Evolutionary conservation across 2,888 invertebrate species (phyloP), one percentile per base, ranked within the genome.

Genomic region (Galeruca laticollis): DNA sequence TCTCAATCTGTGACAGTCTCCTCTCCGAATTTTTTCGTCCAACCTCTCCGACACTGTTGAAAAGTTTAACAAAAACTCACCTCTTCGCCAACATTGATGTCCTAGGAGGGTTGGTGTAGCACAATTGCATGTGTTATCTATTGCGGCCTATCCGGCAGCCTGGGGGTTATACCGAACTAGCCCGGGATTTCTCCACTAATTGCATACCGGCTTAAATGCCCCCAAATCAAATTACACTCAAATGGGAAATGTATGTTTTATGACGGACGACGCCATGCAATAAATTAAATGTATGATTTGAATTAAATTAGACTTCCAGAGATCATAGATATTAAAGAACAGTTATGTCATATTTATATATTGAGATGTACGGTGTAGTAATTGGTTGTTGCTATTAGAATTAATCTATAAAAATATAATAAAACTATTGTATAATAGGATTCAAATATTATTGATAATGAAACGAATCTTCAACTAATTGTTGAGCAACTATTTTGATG

Each of bases 171-270:
- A 60, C 73, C 78, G 72, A 73, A 74, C 73, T 72, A 73, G 69
- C 72, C 76, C 76, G 68, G 68, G 72, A 69, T 69, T 68, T 65
- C 65, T 66, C 74, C 40, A 72, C 76, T 78, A 78, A 78, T 78
- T 78, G 77, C 76, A 72, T 74, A 62, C 73, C 65, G 72, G 77
- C 75, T 77, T 77, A 78, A 78, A 78, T 74, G 76, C 75, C 77
- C 77, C 78, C 78, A 75, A 76, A 78, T 77, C 77, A 75, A 77
- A 78, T 78, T 78, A 78, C 75, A 67, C 40, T 64, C 72, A 59
- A 74, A 78, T 77, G 75, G 75, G 75, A 75, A 75, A 78, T 75
- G 73, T 75, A 69, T 77, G 75, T 69, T 74, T 74, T 74, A 74
- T 74, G 74, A 74, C 64, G 68, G 68, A 60, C 56, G 15, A 35